phyloP scores from a whole-genome alignment of 2,888 invertebrate genomes.

The Colletes collaris region DNA sequence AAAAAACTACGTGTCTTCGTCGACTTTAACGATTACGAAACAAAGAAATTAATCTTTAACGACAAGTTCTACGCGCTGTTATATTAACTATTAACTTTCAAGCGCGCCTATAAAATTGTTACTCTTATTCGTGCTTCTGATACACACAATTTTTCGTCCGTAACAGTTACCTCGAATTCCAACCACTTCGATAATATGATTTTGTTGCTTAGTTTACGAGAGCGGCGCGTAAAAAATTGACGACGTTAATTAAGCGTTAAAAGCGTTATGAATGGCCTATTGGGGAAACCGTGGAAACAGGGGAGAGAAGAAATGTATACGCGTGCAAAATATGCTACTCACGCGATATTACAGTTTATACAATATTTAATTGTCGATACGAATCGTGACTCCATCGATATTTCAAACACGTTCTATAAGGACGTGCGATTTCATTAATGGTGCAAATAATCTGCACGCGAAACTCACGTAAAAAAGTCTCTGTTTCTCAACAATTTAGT shows the following conservation, averaged over 20 bases:
- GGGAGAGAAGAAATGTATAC: neutral
- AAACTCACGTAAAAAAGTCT: neutral
- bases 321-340: constrained; percentile 26
- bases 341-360: constrained; percentile 33
- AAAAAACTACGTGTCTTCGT: neutral
- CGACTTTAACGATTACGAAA: constrained; percentile 3
- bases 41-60: neutral
- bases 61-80: neutral
- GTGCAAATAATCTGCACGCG: constrained; percentile 6
- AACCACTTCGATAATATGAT: neutral
- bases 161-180: neutral
- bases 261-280: constrained; percentile 23
- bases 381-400: constrained; percentile 15
- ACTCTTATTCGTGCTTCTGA: neutral
- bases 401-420: constrained; percentile 11
- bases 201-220: neutral
- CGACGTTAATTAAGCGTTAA: constrained; percentile 32
- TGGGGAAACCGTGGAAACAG: neutral
- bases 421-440: neutral
- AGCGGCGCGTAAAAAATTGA: constrained; percentile 1
- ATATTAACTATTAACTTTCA: neutral
- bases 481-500: neutral
- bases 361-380: constrained; percentile 25
- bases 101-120: neutral
- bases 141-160: neutral